Evolutionary conservation across 2,113 vertebrate species (phyloP).

Genomic region (Marcusenius ussheri): DNA sequence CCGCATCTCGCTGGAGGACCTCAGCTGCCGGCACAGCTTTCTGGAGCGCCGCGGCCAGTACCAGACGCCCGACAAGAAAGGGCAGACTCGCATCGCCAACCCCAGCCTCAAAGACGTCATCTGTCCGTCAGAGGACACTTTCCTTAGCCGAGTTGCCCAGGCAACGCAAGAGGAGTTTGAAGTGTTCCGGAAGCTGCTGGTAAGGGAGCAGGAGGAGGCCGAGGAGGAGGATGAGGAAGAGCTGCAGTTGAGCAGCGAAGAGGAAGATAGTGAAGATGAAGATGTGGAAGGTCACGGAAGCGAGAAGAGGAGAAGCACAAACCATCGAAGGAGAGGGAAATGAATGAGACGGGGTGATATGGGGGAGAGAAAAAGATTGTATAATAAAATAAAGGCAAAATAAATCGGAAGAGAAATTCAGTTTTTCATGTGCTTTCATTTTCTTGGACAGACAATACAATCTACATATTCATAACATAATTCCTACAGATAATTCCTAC

Average conservation of each 20-base stretch:
- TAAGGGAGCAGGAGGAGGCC: slow-evolving; percentile 63
- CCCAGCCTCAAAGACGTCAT: slow-evolving; percentile 71
- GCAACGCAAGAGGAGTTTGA: slow-evolving; percentile 71
- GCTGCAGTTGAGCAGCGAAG: background rate
- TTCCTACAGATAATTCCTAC: background rate
- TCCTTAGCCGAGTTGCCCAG: slow-evolving; percentile 59
- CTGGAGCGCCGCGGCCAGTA: slow-evolving; percentile 83
- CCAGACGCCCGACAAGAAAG: slow-evolving; percentile 79
- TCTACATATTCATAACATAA: background rate
- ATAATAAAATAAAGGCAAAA: background rate
- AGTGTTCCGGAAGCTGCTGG: slow-evolving; percentile 74
- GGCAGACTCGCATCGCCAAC: slow-evolving; percentile 69
- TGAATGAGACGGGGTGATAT: background rate
- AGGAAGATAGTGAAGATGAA: slow-evolving; percentile 18
- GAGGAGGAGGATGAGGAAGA: slow-evolving; percentile 19
- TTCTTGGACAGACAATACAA: background rate
- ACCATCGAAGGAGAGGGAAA: slow-evolving; percentile 44
- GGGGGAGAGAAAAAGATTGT: background rate
- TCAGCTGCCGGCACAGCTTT: slow-evolving; percentile 73
- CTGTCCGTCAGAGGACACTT: slow-evolving; percentile 53
- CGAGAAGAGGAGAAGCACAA: slow-evolving; percentile 28
- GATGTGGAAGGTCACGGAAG: slow-evolving; percentile 2
- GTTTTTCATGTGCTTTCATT: background rate
- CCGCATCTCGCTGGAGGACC: slow-evolving; percentile 57
- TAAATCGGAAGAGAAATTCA: background rate